Conservation (phyloP, 2,888 invertebrate species). For the Tachystola acroxantha region DNA sequence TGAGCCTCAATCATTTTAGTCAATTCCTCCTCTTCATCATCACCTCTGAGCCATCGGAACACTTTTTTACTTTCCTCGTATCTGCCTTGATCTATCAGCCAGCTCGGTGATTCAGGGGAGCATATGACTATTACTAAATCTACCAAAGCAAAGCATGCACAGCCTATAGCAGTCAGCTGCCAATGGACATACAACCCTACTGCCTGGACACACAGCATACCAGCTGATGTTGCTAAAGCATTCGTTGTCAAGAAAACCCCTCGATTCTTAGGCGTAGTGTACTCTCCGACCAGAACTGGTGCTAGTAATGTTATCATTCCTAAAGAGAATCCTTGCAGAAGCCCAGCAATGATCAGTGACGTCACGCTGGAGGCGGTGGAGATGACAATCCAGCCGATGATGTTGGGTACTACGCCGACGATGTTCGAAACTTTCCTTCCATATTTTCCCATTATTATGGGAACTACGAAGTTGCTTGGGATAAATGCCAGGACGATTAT, state of each 20-base stretch:
- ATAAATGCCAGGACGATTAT: slow-evolving; percentile 45
- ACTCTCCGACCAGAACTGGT: slow-evolving; percentile 74
- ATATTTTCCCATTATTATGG: slow-evolving; percentile 66
- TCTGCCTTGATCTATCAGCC: slow-evolving; percentile 77
- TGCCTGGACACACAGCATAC: slow-evolving; percentile 77
- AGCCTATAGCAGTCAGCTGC: slow-evolving; percentile 71
- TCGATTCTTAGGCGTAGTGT: slow-evolving; percentile 74
- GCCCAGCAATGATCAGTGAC: slow-evolving; percentile 40
- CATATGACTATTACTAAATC: slow-evolving; percentile 52
- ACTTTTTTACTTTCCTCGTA: slow-evolving; percentile 71
- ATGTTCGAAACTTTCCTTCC: slow-evolving; percentile 74
- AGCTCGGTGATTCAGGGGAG: slow-evolving; percentile 81
- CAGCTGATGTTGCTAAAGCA: slow-evolving; percentile 75
- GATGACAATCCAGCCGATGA: slow-evolving; percentile 72
- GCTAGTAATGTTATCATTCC: slow-evolving; percentile 70
- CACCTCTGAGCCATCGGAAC: slow-evolving; percentile 76
- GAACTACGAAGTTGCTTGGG: slow-evolving; percentile 43
- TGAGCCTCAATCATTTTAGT: slow-evolving; percentile 40
- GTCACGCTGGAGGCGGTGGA: slow-evolving; percentile 37
- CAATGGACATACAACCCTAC: slow-evolving; percentile 78
- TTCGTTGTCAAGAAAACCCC: slow-evolving; percentile 79
- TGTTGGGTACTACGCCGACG: slow-evolving; percentile 55
- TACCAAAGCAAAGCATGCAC: slow-evolving; percentile 54
- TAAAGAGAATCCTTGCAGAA: slow-evolving; percentile 61
- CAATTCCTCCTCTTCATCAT: slow-evolving; percentile 49